Conservation (phyloP, 2,797 vertebrate genomes). For the Aulostomus chinensis region DNA sequence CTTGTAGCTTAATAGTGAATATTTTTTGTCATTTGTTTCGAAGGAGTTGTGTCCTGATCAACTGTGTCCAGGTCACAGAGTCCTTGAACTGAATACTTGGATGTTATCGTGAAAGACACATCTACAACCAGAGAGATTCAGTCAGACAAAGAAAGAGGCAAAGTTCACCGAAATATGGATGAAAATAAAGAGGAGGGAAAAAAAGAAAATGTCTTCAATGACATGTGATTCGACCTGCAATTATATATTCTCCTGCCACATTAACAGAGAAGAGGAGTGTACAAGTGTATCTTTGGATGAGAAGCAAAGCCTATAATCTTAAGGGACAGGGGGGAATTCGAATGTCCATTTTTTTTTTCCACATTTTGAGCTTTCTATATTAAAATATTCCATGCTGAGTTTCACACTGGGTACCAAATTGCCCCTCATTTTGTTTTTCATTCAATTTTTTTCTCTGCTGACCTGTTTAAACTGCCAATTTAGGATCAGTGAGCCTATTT, state of each 20-base stretch:
- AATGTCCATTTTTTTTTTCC: not conserved
- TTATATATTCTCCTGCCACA: conserved; percentile 9
- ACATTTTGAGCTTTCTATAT: not conserved
- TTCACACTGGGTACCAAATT: not conserved
- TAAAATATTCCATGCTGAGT: not conserved
- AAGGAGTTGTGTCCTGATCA: not conserved
- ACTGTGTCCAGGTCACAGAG: not conserved
- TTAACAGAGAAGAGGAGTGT: not conserved
- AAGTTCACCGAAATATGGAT: no score
- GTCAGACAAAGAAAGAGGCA: no score
- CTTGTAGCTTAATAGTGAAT: not conserved
- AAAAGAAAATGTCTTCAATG: not conserved
- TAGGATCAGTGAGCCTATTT: not conserved
- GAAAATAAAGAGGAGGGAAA: not conserved
- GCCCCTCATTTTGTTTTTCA: not conserved
- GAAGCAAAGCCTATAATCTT: not conserved
- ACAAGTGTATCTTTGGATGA: not conserved
- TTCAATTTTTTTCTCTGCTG: not conserved
- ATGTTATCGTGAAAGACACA: no score
- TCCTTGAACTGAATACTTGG: no score
- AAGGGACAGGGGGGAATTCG: not conserved
- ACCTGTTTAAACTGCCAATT: not conserved
- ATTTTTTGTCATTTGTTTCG: no score
- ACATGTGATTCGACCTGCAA: not conserved
- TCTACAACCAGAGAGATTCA: no score